Evolutionary conservation across 1,140 invertebrate genomes (phyloP).

Genomic region (Lepidurus couesii): DNA sequence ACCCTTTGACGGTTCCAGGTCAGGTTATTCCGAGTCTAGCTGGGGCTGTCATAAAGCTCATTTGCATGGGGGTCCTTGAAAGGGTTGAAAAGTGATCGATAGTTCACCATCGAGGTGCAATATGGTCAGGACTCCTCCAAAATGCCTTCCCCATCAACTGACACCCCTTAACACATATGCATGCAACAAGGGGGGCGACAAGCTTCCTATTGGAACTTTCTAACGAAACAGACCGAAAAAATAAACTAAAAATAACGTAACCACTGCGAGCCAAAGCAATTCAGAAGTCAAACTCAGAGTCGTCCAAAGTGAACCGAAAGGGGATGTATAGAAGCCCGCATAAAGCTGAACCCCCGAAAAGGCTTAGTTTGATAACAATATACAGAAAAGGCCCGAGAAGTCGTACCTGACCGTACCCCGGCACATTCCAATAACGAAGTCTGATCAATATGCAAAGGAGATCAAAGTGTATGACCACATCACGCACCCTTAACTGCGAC

Average conservation of each 20-base stretch:
- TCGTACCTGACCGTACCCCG: conserved; percentile 10
- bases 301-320: not conserved
- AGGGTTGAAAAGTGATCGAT: conserved; percentile 1
- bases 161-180: not conserved
- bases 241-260: not conserved
- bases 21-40: not conserved
- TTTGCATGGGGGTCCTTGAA: not conserved
- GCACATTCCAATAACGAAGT: not conserved
- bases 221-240: not conserved
- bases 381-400: not conserved
- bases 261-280: not conserved
- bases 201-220: not conserved
- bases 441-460: not conserved
- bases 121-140: not conserved
- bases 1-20: conserved; percentile 6
- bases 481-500: conserved; percentile 2
- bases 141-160: not conserved
- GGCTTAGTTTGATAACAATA: not conserved
- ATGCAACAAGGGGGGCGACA: conserved; percentile 6
- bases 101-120: not conserved
- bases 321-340: too few relatives aligned
- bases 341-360: not conserved
- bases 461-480: not conserved
- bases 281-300: not conserved
- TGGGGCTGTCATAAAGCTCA: not conserved